Percentiles rank a stretch among this genome's conserved stretches.
These are phyloP conservation scores for Phoxinus phoxinus DNA, from an alignment of 2,113 vertebrate species.

Conservation along the genomic window DNA sequence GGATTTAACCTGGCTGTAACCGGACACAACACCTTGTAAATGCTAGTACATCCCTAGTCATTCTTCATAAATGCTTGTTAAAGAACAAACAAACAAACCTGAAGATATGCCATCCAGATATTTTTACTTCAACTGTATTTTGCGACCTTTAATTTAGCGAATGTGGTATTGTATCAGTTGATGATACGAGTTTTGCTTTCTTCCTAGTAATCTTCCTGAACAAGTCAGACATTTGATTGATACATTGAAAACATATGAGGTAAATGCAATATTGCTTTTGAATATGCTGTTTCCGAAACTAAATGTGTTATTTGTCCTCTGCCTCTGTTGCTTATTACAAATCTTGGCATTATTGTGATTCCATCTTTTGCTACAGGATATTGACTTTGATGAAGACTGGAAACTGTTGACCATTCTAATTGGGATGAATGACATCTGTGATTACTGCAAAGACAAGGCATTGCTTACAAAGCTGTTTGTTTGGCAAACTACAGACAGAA, in stretches of 20 bases:
- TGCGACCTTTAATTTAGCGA: background rate
- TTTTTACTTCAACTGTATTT: background rate
- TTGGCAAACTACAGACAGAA: slow-evolving; percentile 29
- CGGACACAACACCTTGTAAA: slow-evolving; percentile 81
- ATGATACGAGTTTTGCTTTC: slow-evolving; percentile 23
- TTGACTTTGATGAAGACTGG: slow-evolving; percentile 81
- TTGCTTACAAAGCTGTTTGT: slow-evolving; percentile 26
- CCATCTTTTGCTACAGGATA: slow-evolving; percentile 63
- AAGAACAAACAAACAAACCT: background rate
- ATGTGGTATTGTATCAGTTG: background rate
- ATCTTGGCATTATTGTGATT: background rate
- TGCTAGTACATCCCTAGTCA: background rate
- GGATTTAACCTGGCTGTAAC: slow-evolving; percentile 82
- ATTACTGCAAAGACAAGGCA: slow-evolving; percentile 84
- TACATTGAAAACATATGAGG: slow-evolving; percentile 75
- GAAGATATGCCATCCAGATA: background rate
- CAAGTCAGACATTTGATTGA: slow-evolving; percentile 79
- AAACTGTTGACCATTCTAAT: slow-evolving; percentile 82
- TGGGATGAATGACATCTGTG: slow-evolving; percentile 83
- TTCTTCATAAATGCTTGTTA: background rate
- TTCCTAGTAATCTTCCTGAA: slow-evolving; percentile 72
- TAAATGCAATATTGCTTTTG: slow-evolving; percentile 51
- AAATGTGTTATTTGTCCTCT: too few relatives aligned
- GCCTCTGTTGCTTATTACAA: background rate
- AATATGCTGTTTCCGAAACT: background rate